A percentile compares a stretch with the other conserved stretches of the same genome.
phyloP scores from a whole-genome alignment of 2,113 vertebrate genomes.

The Mustela lutreola region DNA sequence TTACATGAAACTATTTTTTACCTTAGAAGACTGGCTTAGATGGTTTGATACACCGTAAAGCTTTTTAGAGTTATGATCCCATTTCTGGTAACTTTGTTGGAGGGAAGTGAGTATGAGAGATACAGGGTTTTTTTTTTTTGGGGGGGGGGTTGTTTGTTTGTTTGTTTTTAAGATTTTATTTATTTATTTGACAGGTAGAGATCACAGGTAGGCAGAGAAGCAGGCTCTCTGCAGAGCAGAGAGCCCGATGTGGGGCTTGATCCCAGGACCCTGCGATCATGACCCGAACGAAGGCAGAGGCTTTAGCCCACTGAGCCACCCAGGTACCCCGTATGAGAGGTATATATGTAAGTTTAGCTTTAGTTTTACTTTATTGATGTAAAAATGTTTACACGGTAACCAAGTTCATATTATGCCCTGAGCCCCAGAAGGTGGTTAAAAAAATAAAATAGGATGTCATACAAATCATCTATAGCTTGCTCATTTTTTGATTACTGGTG shows the following conservation, averaged over 20 bases:
- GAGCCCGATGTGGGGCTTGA: no score
- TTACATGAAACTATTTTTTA: neutral
- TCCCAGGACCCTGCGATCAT: no score
- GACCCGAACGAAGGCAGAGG: no score
- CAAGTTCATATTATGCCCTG: neutral
- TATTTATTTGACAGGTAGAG: no score
- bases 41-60: neutral
- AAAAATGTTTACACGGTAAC: neutral
- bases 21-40: neutral
- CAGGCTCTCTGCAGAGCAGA: no score
- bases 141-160: no score
- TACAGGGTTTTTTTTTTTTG: no score
- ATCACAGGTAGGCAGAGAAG: no score
- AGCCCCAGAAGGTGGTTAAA: neutral
- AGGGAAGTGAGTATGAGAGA: neutral
- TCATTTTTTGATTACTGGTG: neutral
- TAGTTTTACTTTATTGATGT: constrained; percentile 28
- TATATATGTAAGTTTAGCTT: neutral
- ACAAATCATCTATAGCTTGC: neutral
- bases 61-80: neutral
- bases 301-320: no score
- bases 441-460: neutral
- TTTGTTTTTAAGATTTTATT: no score
- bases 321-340: neutral
- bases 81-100: constrained; percentile 12